Evolutionary conservation across 2,888 invertebrate species (phyloP), one percentile per base, ranked within the genome.

Genomic region (Agrotis ipsilon): DNA sequence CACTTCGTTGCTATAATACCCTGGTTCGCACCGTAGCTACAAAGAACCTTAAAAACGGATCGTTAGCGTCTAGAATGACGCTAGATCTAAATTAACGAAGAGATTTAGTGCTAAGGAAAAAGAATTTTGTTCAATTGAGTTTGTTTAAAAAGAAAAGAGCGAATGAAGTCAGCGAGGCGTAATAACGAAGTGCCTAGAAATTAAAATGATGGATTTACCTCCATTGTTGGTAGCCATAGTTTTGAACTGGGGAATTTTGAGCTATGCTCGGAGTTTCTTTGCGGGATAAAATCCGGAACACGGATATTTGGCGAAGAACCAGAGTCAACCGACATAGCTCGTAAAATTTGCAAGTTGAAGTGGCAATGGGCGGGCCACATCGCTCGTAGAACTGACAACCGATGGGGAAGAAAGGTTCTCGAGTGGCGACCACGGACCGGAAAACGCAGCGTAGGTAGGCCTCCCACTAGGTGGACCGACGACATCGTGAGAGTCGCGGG

Each of bases 61-160:
- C 77, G 69, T 85, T 86, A 83, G 75, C 68, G 76, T 68, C 80
- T 81, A 77, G 78, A 83, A 80, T 52, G 51, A 78, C 52, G 74
- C 82, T 82, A 81, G 85, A 83, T 82, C 82, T 84, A 85, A 87
- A 87, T 88, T 86, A 88, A 86, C 85, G 68, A 82, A 86, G 77
- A 87, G 86, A 86, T 87, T 88, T 85, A 85, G 68, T 76, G 46
- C 60, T 72, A 72, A 79, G 78, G 76, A 80, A 84, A 86, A 85
- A 84, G 67, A 78, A 84, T 58, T 85, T 78, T 43, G 59, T 39
- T 39, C 68, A 69, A 78, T 77, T 80, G 68, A 72, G 67, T 71
- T 81, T 82, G 62, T 81, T 82, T 78, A 45, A 84, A 85, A 83
- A 75, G 66, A 77, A 85, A 80, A 63, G 48, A 63, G 55, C 48